Evolutionary conservation across 1,140 invertebrate genomes (phyloP), one percentile per base, ranked within the genome.

Genomic region (Antheraea pernyi): DNA sequence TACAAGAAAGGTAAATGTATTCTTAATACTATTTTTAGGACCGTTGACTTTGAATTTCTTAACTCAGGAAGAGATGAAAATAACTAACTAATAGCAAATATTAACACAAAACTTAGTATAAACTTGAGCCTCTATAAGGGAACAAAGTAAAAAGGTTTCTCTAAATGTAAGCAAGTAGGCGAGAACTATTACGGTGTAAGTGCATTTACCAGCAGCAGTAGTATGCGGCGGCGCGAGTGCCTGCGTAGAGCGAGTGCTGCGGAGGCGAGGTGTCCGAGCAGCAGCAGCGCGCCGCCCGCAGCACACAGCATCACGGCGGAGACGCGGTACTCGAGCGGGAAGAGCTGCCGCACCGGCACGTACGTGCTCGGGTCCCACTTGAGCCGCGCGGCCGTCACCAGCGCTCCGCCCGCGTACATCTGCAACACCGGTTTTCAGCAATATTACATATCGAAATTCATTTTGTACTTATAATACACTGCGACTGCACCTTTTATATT

Each of bases 281-380:
- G 64, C 66, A 84, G 69, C 67, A 87, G 69, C 67, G 75, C 65
- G 30, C 65, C 36, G n/a, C 74, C 76, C 8, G 60, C 72, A 7
- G 76, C 72, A 11, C 77, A 74, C 77, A 89, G 72, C 68, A 71
- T 60, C 4, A 61, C 83, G 30, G 74, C 70, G 7, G 71, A 59
- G 39, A 69, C 79, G 19, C 80, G 77, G 73, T 83, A 85, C 78
- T 89, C 87, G 36, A 46, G 39, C 67, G 87, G 85, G 73, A 84
- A 72, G 73, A 84, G 68, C 75, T 83, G 85, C 48, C 89, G 89
- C 68, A 84, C 30, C 60, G 77, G 72, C 67, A 89, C 63, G 77
- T 90, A 90, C 75, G 79, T 76, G 66, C 72, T 81, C 30, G 89
- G 88, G 76, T 91, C 88, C 88, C 88, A 90, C 76, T 82, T 82